Evolutionary conservation across 1,140 invertebrate genomes (phyloP).

Genomic region (Andrena cerasifolii): DNA sequence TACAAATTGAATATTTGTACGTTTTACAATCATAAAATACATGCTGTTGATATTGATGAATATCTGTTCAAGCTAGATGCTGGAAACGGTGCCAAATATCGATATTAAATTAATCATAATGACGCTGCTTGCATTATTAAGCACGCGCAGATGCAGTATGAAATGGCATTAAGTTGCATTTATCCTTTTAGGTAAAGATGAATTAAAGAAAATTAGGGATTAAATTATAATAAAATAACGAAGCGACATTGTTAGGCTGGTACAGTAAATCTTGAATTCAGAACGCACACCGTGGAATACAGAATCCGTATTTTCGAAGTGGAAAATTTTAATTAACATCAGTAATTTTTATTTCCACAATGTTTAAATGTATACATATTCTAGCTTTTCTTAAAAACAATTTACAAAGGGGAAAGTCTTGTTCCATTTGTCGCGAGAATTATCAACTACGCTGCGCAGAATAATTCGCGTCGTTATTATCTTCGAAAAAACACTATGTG

Average conservation of each 20-base stretch:
- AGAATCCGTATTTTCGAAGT: too few relatives aligned
- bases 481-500: too few relatives aligned
- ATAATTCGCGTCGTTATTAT: too few relatives aligned
- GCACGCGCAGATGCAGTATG: neutral
- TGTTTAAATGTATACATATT: too few relatives aligned
- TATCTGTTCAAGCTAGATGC: neutral
- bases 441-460: too few relatives aligned
- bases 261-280: neutral
- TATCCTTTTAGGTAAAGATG: neutral
- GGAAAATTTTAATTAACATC: too few relatives aligned
- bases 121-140: neutral
- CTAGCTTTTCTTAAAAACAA: too few relatives aligned
- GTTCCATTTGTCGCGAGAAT: too few relatives aligned
- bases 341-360: too few relatives aligned
- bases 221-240: neutral
- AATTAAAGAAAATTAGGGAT: neutral
- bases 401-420: too few relatives aligned
- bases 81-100: constrained; percentile 15
- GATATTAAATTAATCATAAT: neutral
- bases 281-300: neutral
- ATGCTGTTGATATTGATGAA: neutral
- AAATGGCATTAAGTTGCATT: neutral
- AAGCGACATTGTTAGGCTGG: neutral
- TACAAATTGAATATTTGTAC: neutral
- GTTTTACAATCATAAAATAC: neutral